Base-by-base conservation (phyloP, 2,888 invertebrate species). In the Clistopyga incitator region DNA sequence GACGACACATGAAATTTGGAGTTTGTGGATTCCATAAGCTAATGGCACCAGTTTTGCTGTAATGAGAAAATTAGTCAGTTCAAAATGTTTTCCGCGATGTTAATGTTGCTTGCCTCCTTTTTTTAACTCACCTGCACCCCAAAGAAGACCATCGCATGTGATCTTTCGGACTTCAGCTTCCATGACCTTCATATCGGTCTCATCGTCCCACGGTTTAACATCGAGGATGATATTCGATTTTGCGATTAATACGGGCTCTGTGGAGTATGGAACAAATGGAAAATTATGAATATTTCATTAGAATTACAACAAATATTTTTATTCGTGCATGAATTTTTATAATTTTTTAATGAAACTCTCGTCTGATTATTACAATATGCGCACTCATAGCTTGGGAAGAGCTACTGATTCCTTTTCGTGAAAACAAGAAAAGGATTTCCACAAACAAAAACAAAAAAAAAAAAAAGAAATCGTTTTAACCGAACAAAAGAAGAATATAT, bases 201-300 rank as follows among this genome's bases (percentile, higher is more conserved):
- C 98, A 94, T 98, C 98, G 92, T 97, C 97, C 96, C 96, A 96
- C 20, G 98, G 98, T 92, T 99, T 99, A 0, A 99, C 96, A 94
- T 99, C 99, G 87, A 99, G 94, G 87, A 99, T 96, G 70, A 99
- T 96, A 91, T 96, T 98, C 4, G 98, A 99, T 94, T 99, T 99
- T 78, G 99, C 99, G 93, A 99, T 97, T 54, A 98, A 93, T 6
- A 94, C 95, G 34, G 98, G 97, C 94, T 99, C 96, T 97, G 91
- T 38, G 92, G 91, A 81, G 91, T 20, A 1, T 3, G n/a, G 10
- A 25, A 65, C 20, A 92, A 78, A 71, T 23, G 65, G 50, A 59
- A 34, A 77, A 70, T 10, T 6, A 34, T 23, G 2, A 38, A 54
- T 59, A 70, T 59, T 29, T 38, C 23, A 6, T 18, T n/a, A 18